Evolutionary conservation across 2,797 vertebrate species (phyloP).

Genomic region (Champsocephalus esox): DNA sequence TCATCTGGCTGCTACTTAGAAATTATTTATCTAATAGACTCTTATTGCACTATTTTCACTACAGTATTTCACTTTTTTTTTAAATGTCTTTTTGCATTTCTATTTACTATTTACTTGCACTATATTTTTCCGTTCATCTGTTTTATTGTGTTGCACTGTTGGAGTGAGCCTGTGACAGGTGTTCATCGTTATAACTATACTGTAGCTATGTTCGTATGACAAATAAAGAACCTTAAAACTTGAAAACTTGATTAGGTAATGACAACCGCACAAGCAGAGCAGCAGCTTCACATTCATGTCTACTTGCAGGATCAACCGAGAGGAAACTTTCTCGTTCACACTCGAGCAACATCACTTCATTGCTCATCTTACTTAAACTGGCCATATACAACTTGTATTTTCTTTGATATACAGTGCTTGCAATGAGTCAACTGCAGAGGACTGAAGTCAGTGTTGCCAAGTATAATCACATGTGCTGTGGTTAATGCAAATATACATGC

Average conservation of each 20-base stretch:
- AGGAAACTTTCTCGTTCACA: neutral
- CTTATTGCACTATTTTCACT: too few species aligned
- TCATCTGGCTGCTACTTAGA: too few species aligned
- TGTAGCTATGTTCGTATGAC: too few species aligned
- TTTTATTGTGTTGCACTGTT: too few species aligned
- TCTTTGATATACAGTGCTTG: neutral
- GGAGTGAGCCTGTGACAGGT: too few species aligned
- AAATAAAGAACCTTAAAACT: too few species aligned
- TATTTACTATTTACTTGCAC: too few species aligned
- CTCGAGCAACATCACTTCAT: neutral
- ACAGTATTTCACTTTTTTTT: too few species aligned
- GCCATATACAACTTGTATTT: neutral
- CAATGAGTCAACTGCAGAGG: neutral
- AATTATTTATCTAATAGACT: too few species aligned
- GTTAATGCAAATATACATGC: conserved; percentile 29
- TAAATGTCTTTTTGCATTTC: too few species aligned
- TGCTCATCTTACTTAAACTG: neutral
- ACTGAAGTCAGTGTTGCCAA: neutral
- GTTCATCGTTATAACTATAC: too few species aligned
- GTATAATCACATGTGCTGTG: neutral
- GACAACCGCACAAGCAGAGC: conserved; percentile 6
- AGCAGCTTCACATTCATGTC: neutral
- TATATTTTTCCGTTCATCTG: too few species aligned
- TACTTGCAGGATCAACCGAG: neutral
- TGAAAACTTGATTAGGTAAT: conserved; percentile 29